Evolutionary conservation across 2,113 vertebrate species (phyloP).

Genomic region (Chiloscyllium plagiosum): DNA sequence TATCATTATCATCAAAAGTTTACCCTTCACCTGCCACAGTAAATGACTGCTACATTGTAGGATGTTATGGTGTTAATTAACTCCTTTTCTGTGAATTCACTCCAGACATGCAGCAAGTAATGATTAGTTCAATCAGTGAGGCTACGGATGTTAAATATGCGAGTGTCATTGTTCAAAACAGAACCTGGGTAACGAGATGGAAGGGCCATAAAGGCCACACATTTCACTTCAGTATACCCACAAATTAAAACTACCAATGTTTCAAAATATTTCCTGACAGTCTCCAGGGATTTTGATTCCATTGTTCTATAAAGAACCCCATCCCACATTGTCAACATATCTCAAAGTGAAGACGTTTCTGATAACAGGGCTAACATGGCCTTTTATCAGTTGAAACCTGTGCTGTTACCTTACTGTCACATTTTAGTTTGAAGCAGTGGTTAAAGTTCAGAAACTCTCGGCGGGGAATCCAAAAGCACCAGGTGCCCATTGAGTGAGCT

Average conservation of each 20-base stretch:
- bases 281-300: neutral
- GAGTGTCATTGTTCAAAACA: neutral
- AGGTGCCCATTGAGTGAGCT: neutral
- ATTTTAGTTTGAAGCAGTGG: neutral
- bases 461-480: neutral
- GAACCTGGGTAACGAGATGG: neutral
- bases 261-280: neutral
- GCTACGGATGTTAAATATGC: neutral
- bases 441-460: neutral
- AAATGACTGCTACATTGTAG: neutral
- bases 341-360: neutral
- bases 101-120: neutral
- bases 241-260: neutral
- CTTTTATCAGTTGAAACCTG: neutral
- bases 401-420: neutral
- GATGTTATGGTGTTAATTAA: neutral
- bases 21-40: neutral
- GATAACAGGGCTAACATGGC: neutral
- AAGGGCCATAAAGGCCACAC: no score
- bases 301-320: neutral
- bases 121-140: neutral
- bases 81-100: neutral
- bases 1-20: neutral
- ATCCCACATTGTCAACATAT: neutral
- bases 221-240: neutral